Conservation (phyloP, 2,113 vertebrate species). For the Sylvilagus bachmani region DNA sequence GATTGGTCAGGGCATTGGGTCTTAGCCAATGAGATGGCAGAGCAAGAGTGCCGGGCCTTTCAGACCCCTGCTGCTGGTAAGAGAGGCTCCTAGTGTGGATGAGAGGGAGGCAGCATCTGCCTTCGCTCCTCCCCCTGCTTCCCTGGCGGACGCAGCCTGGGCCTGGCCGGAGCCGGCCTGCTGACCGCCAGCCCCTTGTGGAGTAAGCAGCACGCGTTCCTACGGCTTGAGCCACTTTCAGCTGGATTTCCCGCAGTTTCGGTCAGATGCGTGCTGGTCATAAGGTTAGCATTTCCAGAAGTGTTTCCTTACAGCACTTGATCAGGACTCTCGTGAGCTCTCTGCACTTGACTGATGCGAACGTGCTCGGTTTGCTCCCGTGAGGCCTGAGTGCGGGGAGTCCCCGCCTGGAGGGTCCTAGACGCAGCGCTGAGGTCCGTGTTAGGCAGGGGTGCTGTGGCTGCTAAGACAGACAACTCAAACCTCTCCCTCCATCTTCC, state of each 20-base stretch:
- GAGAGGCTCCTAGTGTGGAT: fast-evolving
- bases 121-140: fast-evolving
- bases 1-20: neutral
- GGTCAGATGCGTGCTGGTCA: neutral
- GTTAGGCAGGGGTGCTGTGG: neutral
- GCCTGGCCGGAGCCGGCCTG: neutral
- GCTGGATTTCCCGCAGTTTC: neutral
- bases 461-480: neutral
- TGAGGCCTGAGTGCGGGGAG: neutral
- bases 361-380: neutral
- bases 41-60: neutral
- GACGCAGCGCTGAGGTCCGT: neutral
- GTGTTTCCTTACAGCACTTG: neutral
- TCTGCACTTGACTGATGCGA: neutral
- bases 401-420: neutral
- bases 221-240: neutral
- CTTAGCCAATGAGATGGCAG: neutral
- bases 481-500: neutral
- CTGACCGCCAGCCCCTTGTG: neutral
- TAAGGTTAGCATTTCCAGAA: neutral
- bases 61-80: fast-evolving
- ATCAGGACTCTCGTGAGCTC: neutral
- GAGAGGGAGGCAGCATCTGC: fast-evolving
- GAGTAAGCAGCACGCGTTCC: neutral
- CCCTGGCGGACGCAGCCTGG: neutral